A percentile compares a stretch with the other conserved stretches of the same genome.
Evolutionary conservation across 2,113 vertebrate genomes (phyloP).

Genomic region (Bagarius yarrelli): DNA sequence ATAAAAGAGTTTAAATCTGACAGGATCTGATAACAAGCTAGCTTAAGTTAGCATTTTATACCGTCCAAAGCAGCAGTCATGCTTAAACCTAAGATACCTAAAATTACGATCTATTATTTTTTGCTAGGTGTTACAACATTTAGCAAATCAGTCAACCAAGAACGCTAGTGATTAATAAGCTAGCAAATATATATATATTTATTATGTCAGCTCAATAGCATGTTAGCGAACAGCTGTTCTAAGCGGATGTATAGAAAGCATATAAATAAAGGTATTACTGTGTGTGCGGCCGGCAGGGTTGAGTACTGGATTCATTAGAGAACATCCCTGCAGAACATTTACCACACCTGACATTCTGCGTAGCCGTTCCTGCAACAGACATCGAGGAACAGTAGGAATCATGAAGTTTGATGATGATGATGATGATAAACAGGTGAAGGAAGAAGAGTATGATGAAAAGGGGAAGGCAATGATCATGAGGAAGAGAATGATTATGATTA

Average conservation of each 20-base stretch:
- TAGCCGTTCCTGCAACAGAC: slow-evolving; percentile 54
- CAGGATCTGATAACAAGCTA: not conserved
- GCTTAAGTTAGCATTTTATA: not conserved
- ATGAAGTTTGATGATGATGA: too few relatives aligned
- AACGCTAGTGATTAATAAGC: not conserved
- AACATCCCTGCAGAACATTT: slow-evolving; percentile 56
- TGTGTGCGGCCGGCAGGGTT: slow-evolving; percentile 60
- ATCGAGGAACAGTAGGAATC: not conserved
- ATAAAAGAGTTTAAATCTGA: not conserved
- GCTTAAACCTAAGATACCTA: not conserved
- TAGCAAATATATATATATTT: too few relatives aligned
- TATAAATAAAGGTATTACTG: slow-evolving; percentile 50
- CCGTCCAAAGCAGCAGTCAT: not conserved
- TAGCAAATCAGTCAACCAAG: not conserved
- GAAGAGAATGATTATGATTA: too few relatives aligned
- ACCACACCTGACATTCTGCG: slow-evolving; percentile 55
- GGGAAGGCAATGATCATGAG: too few relatives aligned
- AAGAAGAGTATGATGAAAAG: too few relatives aligned
- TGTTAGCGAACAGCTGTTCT: not conserved
- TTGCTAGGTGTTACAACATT: not conserved
- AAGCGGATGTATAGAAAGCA: not conserved
- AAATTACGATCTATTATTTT: not conserved
- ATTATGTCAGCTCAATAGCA: not conserved
- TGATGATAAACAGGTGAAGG: too few relatives aligned
- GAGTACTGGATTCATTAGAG: slow-evolving; percentile 55